Percentiles rank a stretch among this genome's conserved stretches.
phyloP scores from a whole-genome alignment of 2,888 invertebrate species.

The Tortricodes alternella region DNA sequence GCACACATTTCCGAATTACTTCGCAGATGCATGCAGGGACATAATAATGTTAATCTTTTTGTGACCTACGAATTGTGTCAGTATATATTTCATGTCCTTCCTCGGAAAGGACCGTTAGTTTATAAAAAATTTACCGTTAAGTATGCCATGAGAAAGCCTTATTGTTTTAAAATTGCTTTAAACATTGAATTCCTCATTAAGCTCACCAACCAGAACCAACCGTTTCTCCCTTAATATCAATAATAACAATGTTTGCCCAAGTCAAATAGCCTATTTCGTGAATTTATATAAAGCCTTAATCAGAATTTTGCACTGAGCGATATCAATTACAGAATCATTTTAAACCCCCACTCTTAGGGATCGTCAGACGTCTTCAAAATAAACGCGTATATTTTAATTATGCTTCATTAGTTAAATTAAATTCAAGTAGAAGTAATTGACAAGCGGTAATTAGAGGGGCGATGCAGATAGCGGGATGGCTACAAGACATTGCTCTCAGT shows the following conservation, averaged over 20 bases:
- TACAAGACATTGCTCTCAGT: conserved; percentile 56
- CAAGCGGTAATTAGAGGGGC: conserved; percentile 70
- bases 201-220: conserved; percentile 12
- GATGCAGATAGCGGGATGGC: conserved; percentile 48
- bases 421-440: conserved; percentile 77
- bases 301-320: conserved; percentile 33
- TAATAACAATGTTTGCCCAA: conserved; percentile 20
- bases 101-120: too few relatives aligned
- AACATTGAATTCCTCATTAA: conserved; percentile 1
- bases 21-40: too few relatives aligned
- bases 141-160: too few relatives aligned
- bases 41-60: too few relatives aligned
- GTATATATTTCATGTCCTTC: too few relatives aligned
- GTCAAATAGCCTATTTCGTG: conserved; percentile 21
- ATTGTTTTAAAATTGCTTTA: not conserved
- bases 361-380: conserved; percentile 60
- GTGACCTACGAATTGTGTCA: too few relatives aligned
- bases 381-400: conserved; percentile 81
- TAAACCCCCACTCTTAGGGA: conserved; percentile 31
- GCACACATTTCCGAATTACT: too few relatives aligned
- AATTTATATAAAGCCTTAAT: conserved; percentile 28
- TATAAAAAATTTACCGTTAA: too few relatives aligned
- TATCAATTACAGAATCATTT: conserved; percentile 40
- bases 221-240: conserved; percentile 11
- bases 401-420: conserved; percentile 82